phyloP scores from a whole-genome alignment of 2,797 vertebrate genomes.

The Notolabrus celidotus region DNA sequence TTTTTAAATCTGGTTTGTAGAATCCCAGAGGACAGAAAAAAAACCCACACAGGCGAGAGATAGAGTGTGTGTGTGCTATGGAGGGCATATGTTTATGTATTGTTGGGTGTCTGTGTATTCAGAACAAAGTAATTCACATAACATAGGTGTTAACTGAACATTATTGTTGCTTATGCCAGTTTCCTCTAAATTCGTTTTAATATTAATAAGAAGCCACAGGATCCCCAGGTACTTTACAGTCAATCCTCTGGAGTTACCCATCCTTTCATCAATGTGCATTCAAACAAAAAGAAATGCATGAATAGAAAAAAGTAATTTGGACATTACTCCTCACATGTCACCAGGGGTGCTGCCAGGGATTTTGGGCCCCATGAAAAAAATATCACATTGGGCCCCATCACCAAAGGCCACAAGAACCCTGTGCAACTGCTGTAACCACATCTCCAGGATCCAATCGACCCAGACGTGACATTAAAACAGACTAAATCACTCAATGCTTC shows the following conservation, averaged over 20 bases:
- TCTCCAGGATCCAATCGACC: too few species aligned
- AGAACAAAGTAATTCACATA: constrained; percentile 42
- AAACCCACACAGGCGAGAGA: constrained; percentile 36
- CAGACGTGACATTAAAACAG: too few species aligned
- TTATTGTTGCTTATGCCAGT: constrained; percentile 36
- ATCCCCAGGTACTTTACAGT: constrained; percentile 38
- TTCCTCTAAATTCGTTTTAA: constrained; percentile 40
- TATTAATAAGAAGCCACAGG: constrained; percentile 22
- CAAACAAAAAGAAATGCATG: constrained; percentile 40
- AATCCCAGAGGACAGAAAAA: constrained; percentile 61
- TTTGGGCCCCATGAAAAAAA: too few species aligned
- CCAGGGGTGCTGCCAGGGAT: too few species aligned
- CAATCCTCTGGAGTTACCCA: constrained; percentile 39
- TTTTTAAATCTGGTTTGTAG: constrained; percentile 58
- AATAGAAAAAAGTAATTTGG: constrained; percentile 17
- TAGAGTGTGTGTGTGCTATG: constrained; percentile 8
- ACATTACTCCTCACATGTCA: too few species aligned
- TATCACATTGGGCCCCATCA: too few species aligned
- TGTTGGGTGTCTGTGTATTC: constrained; percentile 24
- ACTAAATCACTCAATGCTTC: too few species aligned
- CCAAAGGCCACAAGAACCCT: too few species aligned
- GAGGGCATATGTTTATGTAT: constrained; percentile 23
- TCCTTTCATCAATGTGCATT: constrained; percentile 43
- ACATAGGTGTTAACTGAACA: constrained; percentile 45
- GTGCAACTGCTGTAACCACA: too few species aligned